Base-by-base conservation (phyloP, 2,113 vertebrate species). In the Xenus cinereus region DNA sequence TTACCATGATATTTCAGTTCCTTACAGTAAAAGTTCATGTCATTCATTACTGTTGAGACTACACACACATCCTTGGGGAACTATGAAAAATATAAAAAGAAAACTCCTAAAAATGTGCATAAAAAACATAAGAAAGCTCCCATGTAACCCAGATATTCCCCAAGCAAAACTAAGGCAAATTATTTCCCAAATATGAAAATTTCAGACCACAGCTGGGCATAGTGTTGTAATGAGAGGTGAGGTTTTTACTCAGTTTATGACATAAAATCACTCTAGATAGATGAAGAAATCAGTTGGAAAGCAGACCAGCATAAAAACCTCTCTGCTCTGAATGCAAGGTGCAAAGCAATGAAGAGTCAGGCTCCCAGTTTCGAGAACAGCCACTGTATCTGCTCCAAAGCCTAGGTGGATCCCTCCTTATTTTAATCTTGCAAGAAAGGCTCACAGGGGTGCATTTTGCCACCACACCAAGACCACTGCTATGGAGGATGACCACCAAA, bases 31-130 rank as follows among this genome's bases (percentile, higher is more conserved):
- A 96, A 93, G 82, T 63, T 91, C 89, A 57, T 72, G 71, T 63
- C 46, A 54, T 94, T 97, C 68, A 79, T 95, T 95, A 81, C 37
- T 92, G 66, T 84, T 96, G 95, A 89, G 66, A 85, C 46, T 95
- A 54, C 30, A 71, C 43, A 90, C 14, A 45, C 12, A 45, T 92
- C 95, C 96, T 90, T 81, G n/a, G 93, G 92, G 95, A 87, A 67
- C 76, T 53, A 93, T 59, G 79, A 90, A 88, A 88, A 95, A 91
- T 92, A 86, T 63, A 81, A 92, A 95, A 92, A 89, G 39, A 82
- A 90, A 77, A 77, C 16, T 84, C n/a, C 22, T 66, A 64, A 75
- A 87, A 96, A 87, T 66, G 22, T 90, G 63, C 35, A 54, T 73
- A 6, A 83, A 87, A 90, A 68, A 5, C 14, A 10, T 54, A 72